A percentile compares a stretch with the other conserved stretches of the same genome.
Evolutionary conservation across 2,888 invertebrate genomes (phyloP).

Genomic region (Resseliella maxima): DNA sequence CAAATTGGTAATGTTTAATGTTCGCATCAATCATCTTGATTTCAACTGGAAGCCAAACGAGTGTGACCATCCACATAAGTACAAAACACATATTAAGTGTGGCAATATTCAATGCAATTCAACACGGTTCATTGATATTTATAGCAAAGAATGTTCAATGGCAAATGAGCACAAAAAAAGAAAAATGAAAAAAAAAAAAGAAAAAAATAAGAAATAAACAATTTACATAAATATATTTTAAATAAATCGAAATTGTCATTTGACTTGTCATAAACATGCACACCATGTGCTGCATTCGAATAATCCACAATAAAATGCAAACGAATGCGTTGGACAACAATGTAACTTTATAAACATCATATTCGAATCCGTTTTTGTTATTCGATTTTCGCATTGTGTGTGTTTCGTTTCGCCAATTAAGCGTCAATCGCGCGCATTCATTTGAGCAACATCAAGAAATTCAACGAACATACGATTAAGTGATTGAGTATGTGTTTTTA

Average conservation of each 20-base stretch:
- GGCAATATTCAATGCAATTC: neutral
- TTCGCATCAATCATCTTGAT: slow-evolving; percentile 24
- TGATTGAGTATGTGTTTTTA: too few species aligned
- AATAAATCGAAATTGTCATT: slow-evolving; percentile 36
- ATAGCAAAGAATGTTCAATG: slow-evolving; percentile 25
- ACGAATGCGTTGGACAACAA: neutral
- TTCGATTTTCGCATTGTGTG: neutral
- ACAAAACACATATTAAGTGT: too few species aligned
- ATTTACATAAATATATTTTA: too few species aligned
- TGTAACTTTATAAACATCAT: neutral
- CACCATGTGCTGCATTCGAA: neutral
- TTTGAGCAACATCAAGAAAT: neutral
- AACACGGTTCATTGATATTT: slow-evolving; percentile 16
- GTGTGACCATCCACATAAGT: neutral
- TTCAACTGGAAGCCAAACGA: neutral
- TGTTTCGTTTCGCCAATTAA: neutral
- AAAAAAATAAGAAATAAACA: neutral
- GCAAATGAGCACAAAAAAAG: neutral
- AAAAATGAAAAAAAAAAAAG: neutral
- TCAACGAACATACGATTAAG: too few species aligned
- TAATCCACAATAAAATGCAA: slow-evolving; percentile 17
- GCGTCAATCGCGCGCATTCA: neutral
- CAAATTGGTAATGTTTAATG: neutral
- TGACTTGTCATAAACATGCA: slow-evolving; percentile 51
- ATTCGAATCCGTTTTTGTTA: neutral